These are phyloP conservation scores for Steinernema feltiae DNA, from an alignment of 1,140 invertebrate genomes.

Conservation along the genomic window DNA sequence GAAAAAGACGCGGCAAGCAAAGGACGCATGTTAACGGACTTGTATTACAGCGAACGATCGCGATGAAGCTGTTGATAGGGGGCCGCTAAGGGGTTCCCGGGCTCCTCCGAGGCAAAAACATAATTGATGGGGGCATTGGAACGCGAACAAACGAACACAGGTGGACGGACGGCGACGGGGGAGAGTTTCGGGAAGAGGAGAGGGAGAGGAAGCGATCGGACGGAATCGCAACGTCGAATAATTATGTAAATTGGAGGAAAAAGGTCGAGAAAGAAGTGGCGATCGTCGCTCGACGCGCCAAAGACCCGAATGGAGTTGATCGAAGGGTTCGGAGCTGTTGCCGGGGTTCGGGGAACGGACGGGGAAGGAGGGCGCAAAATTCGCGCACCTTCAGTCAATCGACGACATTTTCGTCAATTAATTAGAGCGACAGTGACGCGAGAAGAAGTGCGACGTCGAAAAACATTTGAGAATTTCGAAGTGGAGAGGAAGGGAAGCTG, in stretches of 20 bases:
- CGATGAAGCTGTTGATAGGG: neutral
- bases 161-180: neutral
- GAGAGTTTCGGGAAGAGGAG: neutral
- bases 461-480: neutral
- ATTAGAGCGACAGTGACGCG: slow-evolving; percentile 2
- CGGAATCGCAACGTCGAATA: neutral
- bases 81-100: slow-evolving; percentile 1
- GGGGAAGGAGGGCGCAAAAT: neutral
- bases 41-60: slow-evolving; percentile 6
- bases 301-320: neutral
- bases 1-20: neutral
- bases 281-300: neutral
- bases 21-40: slow-evolving; percentile 1
- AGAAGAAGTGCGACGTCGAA: neutral
- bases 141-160: neutral
- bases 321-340: neutral
- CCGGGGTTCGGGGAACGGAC: neutral
- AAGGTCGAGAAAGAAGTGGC: neutral
- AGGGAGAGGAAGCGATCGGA: neutral
- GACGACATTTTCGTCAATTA: neutral
- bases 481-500: neutral
- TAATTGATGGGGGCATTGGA: slow-evolving; percentile 1
- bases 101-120: neutral
- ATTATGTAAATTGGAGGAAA: slow-evolving; percentile 8
- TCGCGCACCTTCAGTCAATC: neutral